phyloP scores from a whole-genome alignment of 30 jellyfish, hydroid and myxozoan genomes.

The Haliclystus octoradiatus region DNA sequence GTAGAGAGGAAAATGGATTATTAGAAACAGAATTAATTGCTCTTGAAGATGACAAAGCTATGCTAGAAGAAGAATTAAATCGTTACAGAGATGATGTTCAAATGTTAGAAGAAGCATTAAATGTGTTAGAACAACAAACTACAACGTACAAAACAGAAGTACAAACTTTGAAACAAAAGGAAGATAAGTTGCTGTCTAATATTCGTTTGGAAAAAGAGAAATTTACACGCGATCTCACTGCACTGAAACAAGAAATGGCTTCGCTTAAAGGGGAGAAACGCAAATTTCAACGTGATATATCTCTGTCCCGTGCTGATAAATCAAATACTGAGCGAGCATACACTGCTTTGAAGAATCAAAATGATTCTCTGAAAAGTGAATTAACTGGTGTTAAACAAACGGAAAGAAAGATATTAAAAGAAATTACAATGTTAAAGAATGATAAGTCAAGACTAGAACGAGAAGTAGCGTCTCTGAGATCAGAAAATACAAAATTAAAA shows the following conservation, averaged over 20 bases:
- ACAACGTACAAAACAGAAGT: slow-evolving; percentile 76
- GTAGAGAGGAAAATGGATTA: slow-evolving; percentile 93
- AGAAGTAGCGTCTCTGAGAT: slow-evolving; percentile 76
- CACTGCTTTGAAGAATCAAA: slow-evolving; percentile 80
- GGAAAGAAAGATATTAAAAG: slow-evolving; percentile 83
- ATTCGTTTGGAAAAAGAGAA: slow-evolving; percentile 83
- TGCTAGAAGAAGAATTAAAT: slow-evolving; percentile 81
- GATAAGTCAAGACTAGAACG: slow-evolving; percentile 87
- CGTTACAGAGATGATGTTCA: slow-evolving; percentile 92
- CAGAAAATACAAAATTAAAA: slow-evolving; percentile 75
- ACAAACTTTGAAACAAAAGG: slow-evolving; percentile 45
- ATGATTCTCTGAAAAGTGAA: slow-evolving; percentile 88
- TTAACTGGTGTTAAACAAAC: slow-evolving; percentile 66
- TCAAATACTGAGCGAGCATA: slow-evolving; percentile 97
- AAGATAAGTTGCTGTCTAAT: slow-evolving; percentile 64
- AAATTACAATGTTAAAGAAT: slow-evolving; percentile 55
- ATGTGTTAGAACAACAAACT: slow-evolving; percentile 81
- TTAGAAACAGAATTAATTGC: slow-evolving; percentile 96
- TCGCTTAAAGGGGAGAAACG: slow-evolving; percentile 93
- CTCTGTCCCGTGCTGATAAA: slow-evolving; percentile 88
- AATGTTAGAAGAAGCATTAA: slow-evolving; percentile 97
- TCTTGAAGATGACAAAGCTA: slow-evolving; percentile 90
- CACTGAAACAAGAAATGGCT: slow-evolving; percentile 87
- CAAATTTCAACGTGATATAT: slow-evolving; percentile 85
- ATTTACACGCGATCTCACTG: slow-evolving; percentile 64